Conservation (phyloP, 2,113 vertebrate species). For the Mirza zaza region DNA sequence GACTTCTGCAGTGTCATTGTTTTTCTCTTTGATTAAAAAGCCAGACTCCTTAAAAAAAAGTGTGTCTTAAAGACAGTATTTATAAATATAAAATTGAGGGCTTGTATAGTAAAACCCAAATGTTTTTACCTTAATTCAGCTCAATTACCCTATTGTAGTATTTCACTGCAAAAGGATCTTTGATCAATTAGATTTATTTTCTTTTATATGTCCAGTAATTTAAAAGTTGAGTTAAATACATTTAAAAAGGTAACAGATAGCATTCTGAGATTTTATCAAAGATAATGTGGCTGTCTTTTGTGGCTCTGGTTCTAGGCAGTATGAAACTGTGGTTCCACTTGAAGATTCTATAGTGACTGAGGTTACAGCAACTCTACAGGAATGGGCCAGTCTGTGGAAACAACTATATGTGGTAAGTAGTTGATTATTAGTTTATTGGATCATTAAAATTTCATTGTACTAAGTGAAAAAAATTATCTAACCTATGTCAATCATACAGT, state of each 20-base stretch:
- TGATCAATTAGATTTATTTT: background rate
- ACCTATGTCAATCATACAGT: background rate
- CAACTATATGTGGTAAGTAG: conserved; percentile 97
- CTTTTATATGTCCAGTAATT: background rate
- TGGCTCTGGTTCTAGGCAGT: conserved; percentile 86
- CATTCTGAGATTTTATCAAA: conserved; percentile 26
- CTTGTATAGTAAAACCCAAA: background rate
- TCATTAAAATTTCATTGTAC: background rate
- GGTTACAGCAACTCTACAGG: conserved; percentile 95
- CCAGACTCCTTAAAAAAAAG: background rate
- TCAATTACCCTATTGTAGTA: background rate
- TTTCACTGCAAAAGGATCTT: background rate
- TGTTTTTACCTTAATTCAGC: background rate
- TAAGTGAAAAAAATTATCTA: background rate
- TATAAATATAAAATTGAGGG: conserved; percentile 14
- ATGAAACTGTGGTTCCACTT: conserved; percentile 94
- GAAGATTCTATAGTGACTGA: conserved; percentile 96
- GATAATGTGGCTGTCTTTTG: conserved; percentile 43
- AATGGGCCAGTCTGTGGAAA: conserved; percentile 97
- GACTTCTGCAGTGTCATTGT: background rate
- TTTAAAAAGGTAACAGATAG: background rate
- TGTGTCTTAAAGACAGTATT: background rate
- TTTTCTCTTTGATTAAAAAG: conserved; percentile 15
- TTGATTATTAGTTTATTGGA: background rate
- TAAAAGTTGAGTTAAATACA: conserved; percentile 21